phyloP scores from a whole-genome alignment of 2,888 invertebrate genomes.

The Phengaris arion region DNA sequence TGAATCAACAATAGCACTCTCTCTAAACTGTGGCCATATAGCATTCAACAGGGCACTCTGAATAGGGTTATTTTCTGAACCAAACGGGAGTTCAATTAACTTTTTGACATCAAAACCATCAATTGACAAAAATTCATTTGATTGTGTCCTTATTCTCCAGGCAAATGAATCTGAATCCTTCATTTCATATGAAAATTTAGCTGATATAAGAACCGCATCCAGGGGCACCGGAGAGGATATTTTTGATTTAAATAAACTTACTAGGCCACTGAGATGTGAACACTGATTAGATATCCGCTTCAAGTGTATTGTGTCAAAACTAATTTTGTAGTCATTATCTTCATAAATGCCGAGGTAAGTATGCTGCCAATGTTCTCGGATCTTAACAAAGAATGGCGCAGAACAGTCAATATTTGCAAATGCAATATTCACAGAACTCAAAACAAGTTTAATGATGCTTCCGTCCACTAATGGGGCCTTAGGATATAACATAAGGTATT shows the following conservation, averaged over 20 bases:
- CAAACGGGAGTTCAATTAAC: conserved; percentile 86
- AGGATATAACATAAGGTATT: conserved; percentile 89
- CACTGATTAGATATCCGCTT: conserved; percentile 89
- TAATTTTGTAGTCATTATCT: conserved; percentile 86
- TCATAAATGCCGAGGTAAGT: conserved; percentile 90
- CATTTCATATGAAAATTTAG: conserved; percentile 86
- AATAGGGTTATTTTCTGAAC: conserved; percentile 89
- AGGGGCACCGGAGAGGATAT: conserved; percentile 82
- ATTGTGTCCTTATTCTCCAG: conserved; percentile 79
- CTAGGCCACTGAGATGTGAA: conserved; percentile 88
- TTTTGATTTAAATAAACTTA: conserved; percentile 94
- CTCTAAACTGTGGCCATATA: conserved; percentile 92
- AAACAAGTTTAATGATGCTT: conserved; percentile 86
- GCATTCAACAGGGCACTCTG: conserved; percentile 87
- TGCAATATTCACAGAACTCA: conserved; percentile 91
- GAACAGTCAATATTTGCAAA: conserved; percentile 89
- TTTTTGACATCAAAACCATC: conserved; percentile 74
- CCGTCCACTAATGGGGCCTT: conserved; percentile 82
- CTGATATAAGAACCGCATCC: conserved; percentile 85
- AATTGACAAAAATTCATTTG: conserved; percentile 71
- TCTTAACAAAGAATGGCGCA: conserved; percentile 92
- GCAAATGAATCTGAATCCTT: conserved; percentile 80
- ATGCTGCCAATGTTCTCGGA: conserved; percentile 89
- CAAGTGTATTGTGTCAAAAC: conserved; percentile 94
- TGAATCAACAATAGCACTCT: conserved; percentile 92